Evolutionary conservation across 1,140 invertebrate genomes (phyloP), one percentile per base, ranked within the genome.

Genomic region (Vanessa tameamea): DNA sequence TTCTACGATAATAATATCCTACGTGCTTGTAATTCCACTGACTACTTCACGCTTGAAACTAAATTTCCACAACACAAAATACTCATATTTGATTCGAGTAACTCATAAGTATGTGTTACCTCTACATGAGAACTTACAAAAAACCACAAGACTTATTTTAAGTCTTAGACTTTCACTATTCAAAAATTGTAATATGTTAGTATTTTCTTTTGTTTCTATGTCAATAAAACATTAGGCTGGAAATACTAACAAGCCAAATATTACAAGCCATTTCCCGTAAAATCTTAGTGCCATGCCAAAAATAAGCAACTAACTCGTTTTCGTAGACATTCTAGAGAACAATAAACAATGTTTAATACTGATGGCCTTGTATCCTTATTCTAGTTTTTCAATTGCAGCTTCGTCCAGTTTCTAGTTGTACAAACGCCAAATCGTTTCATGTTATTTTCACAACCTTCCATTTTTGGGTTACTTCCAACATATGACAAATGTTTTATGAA

Each of bases 351-450:
- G 16, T 64, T 47, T 57, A 37, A 69, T 53, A 63, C 53, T 43
- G 51, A 72, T 69, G 63, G 68, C 73, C 73, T 75, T 37, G 51
- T 68, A 68, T 68, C 51, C 65, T 68, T 68, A 68, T 55, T 16
- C 65, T 53, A 68, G 16, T 68, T 55, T 26, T 55, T 55, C 51
- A 68, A 68, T 43, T 55, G 51, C 31, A 68, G 65, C 50, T 26
- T 68, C 31, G 53, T 68, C 23, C 65, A 55, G 51, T 37, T 68
- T 68, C 31, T 31, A 47, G 14, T 55, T 68, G 65, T 68, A 68
- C 26, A 43, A n/a, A 53, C 48, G 65, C 65, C 65, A 68, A 68
- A 55, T 68, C 23, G 65, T 26, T 69, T 69, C 12, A 55, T 31
- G 13, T 69, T 61, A 61, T 61, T 61, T 61, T 61, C 12, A 61